These are phyloP conservation scores for Mustela nigripes DNA, from an alignment of 2,113 vertebrate genomes.

Conservation along the genomic window DNA sequence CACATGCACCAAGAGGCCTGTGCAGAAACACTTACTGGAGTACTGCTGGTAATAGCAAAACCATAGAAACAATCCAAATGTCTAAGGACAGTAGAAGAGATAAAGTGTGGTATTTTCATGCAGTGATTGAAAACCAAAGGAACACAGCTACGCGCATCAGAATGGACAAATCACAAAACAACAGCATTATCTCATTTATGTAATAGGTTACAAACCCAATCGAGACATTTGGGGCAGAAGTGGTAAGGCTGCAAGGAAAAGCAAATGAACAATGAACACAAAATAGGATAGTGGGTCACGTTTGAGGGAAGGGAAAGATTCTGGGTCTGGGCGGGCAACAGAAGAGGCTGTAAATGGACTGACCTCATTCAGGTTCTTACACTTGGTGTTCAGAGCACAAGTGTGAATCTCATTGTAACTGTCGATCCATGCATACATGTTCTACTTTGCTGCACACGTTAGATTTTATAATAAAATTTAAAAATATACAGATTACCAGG, in stretches of 20 bases:
- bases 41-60: background rate
- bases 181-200: background rate
- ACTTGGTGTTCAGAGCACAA: background rate
- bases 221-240: background rate
- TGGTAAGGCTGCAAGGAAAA: background rate
- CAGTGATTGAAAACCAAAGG: slow-evolving; percentile 29
- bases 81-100: background rate
- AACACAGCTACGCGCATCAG: background rate
- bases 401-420: background rate
- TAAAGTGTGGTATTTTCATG: background rate
- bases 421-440: background rate
- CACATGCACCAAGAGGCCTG: background rate
- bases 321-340: background rate
- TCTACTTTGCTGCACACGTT: background rate
- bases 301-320: background rate
- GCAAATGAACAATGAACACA: background rate
- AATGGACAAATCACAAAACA: slow-evolving; percentile 43
- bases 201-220: slow-evolving; percentile 11
- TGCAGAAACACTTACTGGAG: background rate
- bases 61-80: slow-evolving; percentile 34
- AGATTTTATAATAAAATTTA: background rate
- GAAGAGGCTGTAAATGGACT: background rate
- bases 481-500: background rate
- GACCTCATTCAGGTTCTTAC: background rate
- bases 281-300: background rate